Evolutionary conservation across 2,113 vertebrate species (phyloP).

Genomic region (Siniperca knerii): DNA sequence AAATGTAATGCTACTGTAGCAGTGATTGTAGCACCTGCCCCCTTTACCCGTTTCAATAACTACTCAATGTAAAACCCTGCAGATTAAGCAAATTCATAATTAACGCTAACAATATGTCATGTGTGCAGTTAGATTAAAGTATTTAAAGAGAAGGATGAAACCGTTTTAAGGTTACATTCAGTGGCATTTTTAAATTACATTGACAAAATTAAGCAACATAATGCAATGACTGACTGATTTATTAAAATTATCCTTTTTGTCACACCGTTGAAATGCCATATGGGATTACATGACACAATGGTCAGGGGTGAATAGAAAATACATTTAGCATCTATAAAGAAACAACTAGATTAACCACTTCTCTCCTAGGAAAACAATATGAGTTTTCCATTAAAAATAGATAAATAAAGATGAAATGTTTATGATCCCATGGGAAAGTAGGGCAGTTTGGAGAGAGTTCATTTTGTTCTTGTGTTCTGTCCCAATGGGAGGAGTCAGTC

Average conservation of each 20-base stretch:
- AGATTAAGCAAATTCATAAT: not conserved
- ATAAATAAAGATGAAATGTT: not conserved
- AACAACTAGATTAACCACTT: too few species aligned
- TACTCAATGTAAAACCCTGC: not conserved
- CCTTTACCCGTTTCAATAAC: not conserved
- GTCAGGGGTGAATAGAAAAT: not conserved
- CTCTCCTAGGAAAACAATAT: not conserved
- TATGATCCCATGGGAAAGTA: not conserved
- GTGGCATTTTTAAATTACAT: not conserved
- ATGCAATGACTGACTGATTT: not conserved
- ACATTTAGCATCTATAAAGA: not conserved
- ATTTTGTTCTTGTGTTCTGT: constrained; percentile 36
- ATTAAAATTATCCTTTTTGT: not conserved
- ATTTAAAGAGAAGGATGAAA: not conserved
- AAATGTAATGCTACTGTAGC: not conserved
- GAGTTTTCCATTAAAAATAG: not conserved
- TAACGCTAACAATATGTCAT: not conserved
- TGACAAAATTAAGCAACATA: not conserved
- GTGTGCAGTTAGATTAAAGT: not conserved
- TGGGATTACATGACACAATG: not conserved
- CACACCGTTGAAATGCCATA: not conserved
- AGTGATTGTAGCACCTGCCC: not conserved
- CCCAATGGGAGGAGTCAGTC: constrained; percentile 62
- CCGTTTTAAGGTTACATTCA: not conserved
- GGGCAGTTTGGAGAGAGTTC: constrained; percentile 17